Percentiles rank a stretch among this genome's conserved stretches.
These are phyloP conservation scores for Mormyrus lacerda DNA, from an alignment of 2,113 vertebrate species.

Conservation along the genomic window DNA sequence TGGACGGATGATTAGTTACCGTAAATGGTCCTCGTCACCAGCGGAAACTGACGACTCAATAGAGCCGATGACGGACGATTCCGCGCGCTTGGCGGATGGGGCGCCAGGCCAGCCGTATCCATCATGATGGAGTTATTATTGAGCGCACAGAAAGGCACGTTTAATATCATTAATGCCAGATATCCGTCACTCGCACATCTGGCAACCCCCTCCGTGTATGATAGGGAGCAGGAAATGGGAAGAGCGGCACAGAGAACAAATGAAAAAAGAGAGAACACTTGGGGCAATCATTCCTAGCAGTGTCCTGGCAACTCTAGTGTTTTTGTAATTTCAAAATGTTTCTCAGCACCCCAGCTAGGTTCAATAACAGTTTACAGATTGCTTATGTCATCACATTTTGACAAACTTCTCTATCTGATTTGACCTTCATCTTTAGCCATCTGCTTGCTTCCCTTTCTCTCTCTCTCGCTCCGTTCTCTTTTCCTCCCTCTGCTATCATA, in stretches of 20 bases:
- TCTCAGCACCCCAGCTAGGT: slow-evolving; percentile 89
- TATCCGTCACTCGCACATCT: slow-evolving; percentile 88
- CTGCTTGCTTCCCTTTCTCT: slow-evolving; percentile 77
- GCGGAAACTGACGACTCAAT: slow-evolving; percentile 98
- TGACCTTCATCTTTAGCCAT: slow-evolving; percentile 97
- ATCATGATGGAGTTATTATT: slow-evolving; percentile 97
- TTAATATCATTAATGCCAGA: slow-evolving; percentile 99
- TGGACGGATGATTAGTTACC: slow-evolving; percentile 96
- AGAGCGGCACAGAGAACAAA: slow-evolving; percentile 36
- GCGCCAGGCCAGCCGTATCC: slow-evolving; percentile 82
- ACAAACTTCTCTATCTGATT: slow-evolving; percentile 97
- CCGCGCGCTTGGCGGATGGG: slow-evolving; percentile 91
- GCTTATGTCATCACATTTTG: slow-evolving; percentile 98
- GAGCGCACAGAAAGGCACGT: slow-evolving; percentile 94
- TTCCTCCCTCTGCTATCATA: slow-evolving; percentile 47
- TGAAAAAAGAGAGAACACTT: slow-evolving; percentile 67
- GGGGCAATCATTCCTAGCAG: slow-evolving; percentile 89
- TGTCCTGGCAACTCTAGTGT: slow-evolving; percentile 74
- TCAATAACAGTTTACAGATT: slow-evolving; percentile 98
- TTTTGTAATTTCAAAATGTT: slow-evolving; percentile 98
- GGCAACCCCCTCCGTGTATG: slow-evolving; percentile 79
- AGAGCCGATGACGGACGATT: slow-evolving; percentile 90
- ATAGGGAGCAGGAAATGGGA: slow-evolving; percentile 5
- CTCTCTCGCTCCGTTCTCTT: slow-evolving; percentile 40
- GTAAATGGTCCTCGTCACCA: slow-evolving; percentile 93